These are phyloP conservation scores for Oscheius onirici DNA, from an alignment of 2,888 invertebrate genomes.

Conservation along the genomic window DNA sequence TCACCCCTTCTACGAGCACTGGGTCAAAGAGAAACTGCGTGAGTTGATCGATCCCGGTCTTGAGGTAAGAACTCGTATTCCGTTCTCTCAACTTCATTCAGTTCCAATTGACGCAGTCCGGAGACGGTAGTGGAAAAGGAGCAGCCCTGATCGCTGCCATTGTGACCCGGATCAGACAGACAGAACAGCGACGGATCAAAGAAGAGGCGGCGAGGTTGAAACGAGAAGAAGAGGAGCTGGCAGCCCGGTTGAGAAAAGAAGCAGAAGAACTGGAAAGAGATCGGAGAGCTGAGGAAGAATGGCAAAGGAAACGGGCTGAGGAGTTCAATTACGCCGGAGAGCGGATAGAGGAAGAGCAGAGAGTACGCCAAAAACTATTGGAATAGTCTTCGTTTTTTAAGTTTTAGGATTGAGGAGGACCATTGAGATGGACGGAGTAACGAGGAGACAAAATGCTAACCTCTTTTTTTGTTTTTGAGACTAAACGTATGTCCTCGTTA, in stretches of 20 bases:
- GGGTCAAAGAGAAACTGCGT: slow-evolving; percentile 88
- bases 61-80: slow-evolving; percentile 75
- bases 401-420: neutral
- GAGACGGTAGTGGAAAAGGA: slow-evolving; percentile 92
- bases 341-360: slow-evolving; percentile 27
- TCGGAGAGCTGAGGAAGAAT: slow-evolving; percentile 21
- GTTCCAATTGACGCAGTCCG: slow-evolving; percentile 90
- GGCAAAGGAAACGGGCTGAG: slow-evolving; percentile 20
- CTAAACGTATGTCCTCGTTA: slow-evolving; percentile 6
- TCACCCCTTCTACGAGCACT: slow-evolving; percentile 93
- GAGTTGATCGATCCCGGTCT: slow-evolving; percentile 64
- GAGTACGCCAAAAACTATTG: slow-evolving; percentile 17
- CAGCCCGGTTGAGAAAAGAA: neutral
- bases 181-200: slow-evolving; percentile 38
- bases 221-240: slow-evolving; percentile 21
- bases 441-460: neutral
- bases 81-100: slow-evolving; percentile 27
- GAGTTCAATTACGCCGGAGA: slow-evolving; percentile 31
- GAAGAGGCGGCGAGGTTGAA: slow-evolving; percentile 28
- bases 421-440: neutral
- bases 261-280: slow-evolving; percentile 26
- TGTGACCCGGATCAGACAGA: slow-evolving; percentile 52
- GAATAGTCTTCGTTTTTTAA: slow-evolving; percentile 7
- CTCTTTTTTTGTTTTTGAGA: neutral
- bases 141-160: slow-evolving; percentile 94